Base-by-base conservation (phyloP, 2,797 vertebrate species). In the Rhinoraja longicauda region DNA sequence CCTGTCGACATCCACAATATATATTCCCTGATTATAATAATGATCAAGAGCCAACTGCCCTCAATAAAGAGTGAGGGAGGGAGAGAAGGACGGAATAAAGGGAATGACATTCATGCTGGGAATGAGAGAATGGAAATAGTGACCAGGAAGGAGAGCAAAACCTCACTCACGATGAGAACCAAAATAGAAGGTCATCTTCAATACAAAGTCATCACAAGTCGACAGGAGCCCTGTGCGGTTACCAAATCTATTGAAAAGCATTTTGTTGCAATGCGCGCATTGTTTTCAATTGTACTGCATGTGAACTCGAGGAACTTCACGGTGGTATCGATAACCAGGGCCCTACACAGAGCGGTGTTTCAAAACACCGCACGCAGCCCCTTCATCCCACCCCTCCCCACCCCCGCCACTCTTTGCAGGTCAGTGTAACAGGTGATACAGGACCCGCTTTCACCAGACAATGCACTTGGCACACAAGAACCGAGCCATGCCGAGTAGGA, bases 371-470 rank as follows among this genome's bases (percentile, higher is more conserved):
- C n/a, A 5, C 12, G 9, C 75, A 10, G 9, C 76, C 32, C 84
- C 19, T 6, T 62, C 59, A 21, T 6, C 70, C 59, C 59, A 5
- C 57, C 2, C 24, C 75, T 1, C 9, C 32, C 1, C 59, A 19
- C n/a, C 59, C 59, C 32, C 26, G 45, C 81, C 53, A 10, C 26
- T 53, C 53, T 82, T 26, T 8, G n/a, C 62, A 88, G 84, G n/a
- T 62, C 29, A 10, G 12, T 12, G 5, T 26, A 75, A 92, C 90
- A 92, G 90, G 90, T 92, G 90, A 75, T 39, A 92, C 36, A 92
- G 90, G 70, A 67, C 59, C 59, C 6, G n/a, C 84, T 36, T 36
- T 88, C 59, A 88, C 84, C 84, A 88, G 84, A 92, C 90, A 92
- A 75, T 72, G 90, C 64, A 29, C 57, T 73, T 36, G 67, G 70